phyloP scores from a whole-genome alignment of 2,888 invertebrate genomes.

The Drosophila lutescens region DNA sequence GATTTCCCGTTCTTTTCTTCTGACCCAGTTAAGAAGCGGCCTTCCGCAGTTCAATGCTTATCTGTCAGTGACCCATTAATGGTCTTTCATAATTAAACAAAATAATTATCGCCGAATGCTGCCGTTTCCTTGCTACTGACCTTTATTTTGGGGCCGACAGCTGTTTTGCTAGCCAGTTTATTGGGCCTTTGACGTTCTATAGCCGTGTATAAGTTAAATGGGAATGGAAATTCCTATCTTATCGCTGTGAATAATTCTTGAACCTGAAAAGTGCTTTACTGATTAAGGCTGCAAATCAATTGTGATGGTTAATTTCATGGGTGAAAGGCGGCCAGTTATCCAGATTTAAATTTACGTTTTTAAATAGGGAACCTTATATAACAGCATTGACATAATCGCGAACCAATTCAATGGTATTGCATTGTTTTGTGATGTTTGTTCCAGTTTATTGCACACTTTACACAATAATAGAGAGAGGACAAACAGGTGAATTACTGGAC shows the following conservation, averaged over 20 bases:
- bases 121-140: constrained; percentile 24
- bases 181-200: constrained; percentile 10
- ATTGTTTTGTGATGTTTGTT: constrained; percentile 32
- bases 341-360: constrained; percentile 14
- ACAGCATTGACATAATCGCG: constrained; percentile 8
- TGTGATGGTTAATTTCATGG: constrained; percentile 15
- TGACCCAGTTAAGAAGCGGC: constrained; percentile 25
- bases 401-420: neutral
- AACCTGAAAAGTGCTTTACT: constrained; percentile 27
- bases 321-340: constrained; percentile 16
- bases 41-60: constrained; percentile 28
- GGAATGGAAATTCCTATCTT: constrained; percentile 40
- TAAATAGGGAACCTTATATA: neutral
- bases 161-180: constrained; percentile 11
- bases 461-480: constrained; percentile 29
- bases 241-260: constrained; percentile 44
- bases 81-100: neutral
- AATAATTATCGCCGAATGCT: constrained; percentile 21
- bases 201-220: neutral
- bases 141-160: constrained; percentile 11
- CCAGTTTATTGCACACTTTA: constrained; percentile 57
- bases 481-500: constrained; percentile 42
- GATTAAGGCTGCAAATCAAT: constrained; percentile 21
- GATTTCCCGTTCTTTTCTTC: constrained; percentile 18
- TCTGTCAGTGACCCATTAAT: constrained; percentile 37